phyloP scores from a whole-genome alignment of 1,140 invertebrate genomes.

The Nylanderia fulva region DNA sequence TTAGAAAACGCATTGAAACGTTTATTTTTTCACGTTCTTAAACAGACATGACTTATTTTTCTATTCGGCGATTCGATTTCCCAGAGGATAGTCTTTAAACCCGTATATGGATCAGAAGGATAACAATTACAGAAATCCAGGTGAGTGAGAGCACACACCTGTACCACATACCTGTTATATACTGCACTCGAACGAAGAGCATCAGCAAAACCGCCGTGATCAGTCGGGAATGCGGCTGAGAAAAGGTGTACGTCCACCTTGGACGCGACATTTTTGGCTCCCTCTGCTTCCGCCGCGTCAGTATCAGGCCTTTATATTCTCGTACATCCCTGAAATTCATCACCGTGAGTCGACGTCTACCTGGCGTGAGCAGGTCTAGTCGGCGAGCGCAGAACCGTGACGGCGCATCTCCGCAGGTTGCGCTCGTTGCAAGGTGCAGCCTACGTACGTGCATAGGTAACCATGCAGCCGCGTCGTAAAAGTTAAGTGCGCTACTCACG shows the following conservation, averaged over 20 bases:
- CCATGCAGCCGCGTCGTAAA: constrained; percentile 37
- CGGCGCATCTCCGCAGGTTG: constrained; percentile 51
- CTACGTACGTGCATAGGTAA: constrained; percentile 42
- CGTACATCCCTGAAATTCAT: constrained; percentile 73
- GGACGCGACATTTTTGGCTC: constrained; percentile 54
- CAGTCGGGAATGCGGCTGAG: neutral
- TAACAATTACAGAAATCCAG: neutral
- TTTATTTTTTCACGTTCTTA: neutral
- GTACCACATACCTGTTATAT: constrained; percentile 56
- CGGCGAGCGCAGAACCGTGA: constrained; percentile 38
- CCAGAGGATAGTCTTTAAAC: too few species aligned
- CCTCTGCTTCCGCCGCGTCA: constrained; percentile 37
- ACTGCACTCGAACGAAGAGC: neutral
- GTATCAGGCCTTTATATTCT: constrained; percentile 38
- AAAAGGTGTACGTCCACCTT: constrained; percentile 13
- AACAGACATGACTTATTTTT: constrained; percentile 20
- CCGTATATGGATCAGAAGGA: neutral
- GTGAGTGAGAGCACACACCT: neutral
- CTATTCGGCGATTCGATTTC: neutral
- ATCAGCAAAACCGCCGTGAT: neutral
- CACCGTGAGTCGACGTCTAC: constrained; percentile 57
- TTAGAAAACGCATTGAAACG: neutral
- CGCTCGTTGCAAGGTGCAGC: constrained; percentile 15
- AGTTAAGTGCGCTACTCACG: neutral
- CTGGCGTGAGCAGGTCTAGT: neutral